phyloP scores from a whole-genome alignment of 1,140 invertebrate species.

The Halictus rubicundus region DNA sequence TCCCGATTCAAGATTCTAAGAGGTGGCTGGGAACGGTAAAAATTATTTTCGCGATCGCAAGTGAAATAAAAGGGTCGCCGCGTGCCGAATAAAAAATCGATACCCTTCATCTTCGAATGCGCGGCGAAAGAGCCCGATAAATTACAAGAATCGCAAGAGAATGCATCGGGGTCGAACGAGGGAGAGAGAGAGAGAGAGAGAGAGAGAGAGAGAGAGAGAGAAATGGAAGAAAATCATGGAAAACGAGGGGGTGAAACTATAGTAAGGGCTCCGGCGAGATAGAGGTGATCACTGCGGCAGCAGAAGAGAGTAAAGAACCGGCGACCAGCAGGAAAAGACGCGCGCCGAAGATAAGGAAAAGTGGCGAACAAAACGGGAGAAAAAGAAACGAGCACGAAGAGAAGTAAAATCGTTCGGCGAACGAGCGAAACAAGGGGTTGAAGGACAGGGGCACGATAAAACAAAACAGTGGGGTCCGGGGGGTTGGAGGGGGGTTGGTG shows the following conservation, averaged over 20 bases:
- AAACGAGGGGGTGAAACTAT: background rate
- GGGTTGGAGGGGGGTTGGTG: background rate
- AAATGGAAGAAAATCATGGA: slow-evolving; percentile 8
- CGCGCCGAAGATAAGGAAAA: no score
- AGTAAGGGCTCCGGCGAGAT: background rate
- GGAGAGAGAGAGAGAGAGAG: no score
- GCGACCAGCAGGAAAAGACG: background rate
- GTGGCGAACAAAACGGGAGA: background rate
- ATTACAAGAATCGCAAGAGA: slow-evolving; percentile 5
- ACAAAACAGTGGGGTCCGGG: background rate
- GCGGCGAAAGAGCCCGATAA: slow-evolving; percentile 22
- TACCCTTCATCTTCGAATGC: no score
- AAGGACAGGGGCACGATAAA: background rate
- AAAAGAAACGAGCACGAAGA: background rate
- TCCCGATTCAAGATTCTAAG: no score
- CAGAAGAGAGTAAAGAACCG: background rate
- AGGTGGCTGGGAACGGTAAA: no score
- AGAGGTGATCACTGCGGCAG: no score
- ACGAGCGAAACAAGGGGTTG: background rate
- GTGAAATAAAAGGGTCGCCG: no score
- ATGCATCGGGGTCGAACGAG: background rate
- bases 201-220: no score
- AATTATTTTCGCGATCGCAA: no score
- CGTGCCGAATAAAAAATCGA: slow-evolving; percentile 19
- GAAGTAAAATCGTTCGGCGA: background rate